Base-by-base conservation (phyloP, 2,888 invertebrate species). In the Apomyelois bistriatella region DNA sequence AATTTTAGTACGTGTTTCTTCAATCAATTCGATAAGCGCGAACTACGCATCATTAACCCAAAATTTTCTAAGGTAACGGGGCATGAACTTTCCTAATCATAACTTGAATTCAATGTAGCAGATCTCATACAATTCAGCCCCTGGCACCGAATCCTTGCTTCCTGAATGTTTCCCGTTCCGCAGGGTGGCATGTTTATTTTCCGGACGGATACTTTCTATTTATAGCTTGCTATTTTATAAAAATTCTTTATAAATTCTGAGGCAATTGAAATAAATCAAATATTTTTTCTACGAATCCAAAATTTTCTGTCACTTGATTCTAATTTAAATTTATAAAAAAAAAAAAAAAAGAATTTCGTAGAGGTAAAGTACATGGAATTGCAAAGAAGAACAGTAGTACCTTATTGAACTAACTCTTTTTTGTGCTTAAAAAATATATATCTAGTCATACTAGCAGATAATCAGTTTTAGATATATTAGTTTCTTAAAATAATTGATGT, bases 181-280 rank as follows among this genome's bases (percentile, higher is more conserved):
- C 67, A 67, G 72, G 74, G 74, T 68, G 74, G 61, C 67, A 62
- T 80, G 80, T 81, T 83, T 82, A 86, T 86, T 85, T 88, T 85
- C 74, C 74, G 78, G 75, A 58, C 74, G 76, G 74, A 79, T 86
- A 78, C 76, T 68, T 62, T 32, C 43, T 28, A 43, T 8, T 46
- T 46, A 32, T 46, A 46, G n/a, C n/a, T 32, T 6, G 13, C 16
- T 46, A 32, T 32, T 10, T 46, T 46, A 32, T 15, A 32, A 32
- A 32, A 46, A 15, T 43, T 13, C 43, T 30, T 1, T 37, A 43
- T 43, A 6, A 43, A 28, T 30, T 43, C 13, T 30, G 3, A 13
- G 30, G 43, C 43, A 30, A 43, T 13, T 13, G 30, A 43, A 43
- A 43, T 22, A 30, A 43, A 30, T 13, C 1, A 13, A 38, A 15